Evolutionary conservation across 2,888 invertebrate genomes (phyloP), one percentile per base, ranked within the genome.

Genomic region (Hetaerina titia): DNA sequence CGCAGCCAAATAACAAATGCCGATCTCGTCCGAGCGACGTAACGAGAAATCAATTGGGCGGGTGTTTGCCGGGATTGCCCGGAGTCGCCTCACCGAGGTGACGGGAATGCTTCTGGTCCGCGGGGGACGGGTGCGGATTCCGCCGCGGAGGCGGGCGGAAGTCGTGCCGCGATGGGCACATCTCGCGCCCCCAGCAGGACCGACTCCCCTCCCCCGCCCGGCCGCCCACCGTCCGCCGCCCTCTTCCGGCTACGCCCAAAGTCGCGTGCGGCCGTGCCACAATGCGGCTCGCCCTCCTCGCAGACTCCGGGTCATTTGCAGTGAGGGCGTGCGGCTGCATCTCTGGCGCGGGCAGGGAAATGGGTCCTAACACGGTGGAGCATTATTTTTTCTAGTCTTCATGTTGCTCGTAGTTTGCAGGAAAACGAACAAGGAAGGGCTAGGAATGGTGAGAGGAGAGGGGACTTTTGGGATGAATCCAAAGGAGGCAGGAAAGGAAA

Each of bases 241-340:
- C 31, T 81, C 81, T 81, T 81, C 81, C 81, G 81, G 81, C 81
- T 81, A 81, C 81, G 81, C 81, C 81, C 81, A 81, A 81, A 25
- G 81, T 15, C 25, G 25, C 25, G 22, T n/a, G 69, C 69, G 9
- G n/a, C 69, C 69, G 69, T 22, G 9, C 45, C 69, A 22, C 69
- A 31, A 81, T 15, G 17, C 11, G 45, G 45, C 45, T 45, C 45
- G 45, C 45, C 45, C 45, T 45, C 69, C 69, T 69, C 69, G n/a
- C n/a, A 1, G 69, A 0, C n/a, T 69, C 69, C 45, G 69, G 9
- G n/a, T n/a, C 22, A n/a, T 69, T 69, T n/a, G 9, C 69, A 5
- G 8, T 22, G 22, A 15, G n/a, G 15, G 31, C 25, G 31, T n/a
- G 81, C 81, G 31, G 1, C 81, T 31, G 31, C n/a, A 11, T 1